Conservation (phyloP, 1,140 invertebrate genomes). For the Protaetia brevitarsis region DNA sequence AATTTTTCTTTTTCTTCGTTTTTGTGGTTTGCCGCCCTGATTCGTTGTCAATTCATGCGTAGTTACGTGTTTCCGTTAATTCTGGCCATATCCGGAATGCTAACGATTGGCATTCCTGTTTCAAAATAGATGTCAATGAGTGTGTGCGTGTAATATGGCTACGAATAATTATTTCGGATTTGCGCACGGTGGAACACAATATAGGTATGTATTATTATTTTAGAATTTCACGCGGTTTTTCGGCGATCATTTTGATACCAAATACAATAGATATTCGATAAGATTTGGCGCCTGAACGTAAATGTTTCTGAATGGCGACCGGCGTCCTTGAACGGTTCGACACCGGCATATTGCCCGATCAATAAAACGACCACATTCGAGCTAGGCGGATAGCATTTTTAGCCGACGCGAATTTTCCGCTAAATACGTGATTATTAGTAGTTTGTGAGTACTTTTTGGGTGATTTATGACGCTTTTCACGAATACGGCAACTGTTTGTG, state of each 20-base stretch:
- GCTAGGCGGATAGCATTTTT: slow-evolving; percentile 40
- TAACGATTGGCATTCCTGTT: slow-evolving; percentile 21
- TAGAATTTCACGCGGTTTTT: neutral
- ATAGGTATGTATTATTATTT: slow-evolving; percentile 63
- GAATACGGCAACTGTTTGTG: neutral
- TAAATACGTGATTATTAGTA: neutral
- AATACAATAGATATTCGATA: neutral
- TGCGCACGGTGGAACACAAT: slow-evolving; percentile 86
- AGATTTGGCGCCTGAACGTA: neutral
- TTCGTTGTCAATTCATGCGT: neutral
- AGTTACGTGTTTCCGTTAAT: neutral
- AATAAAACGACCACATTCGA: slow-evolving; percentile 26
- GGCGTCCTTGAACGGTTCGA: slow-evolving; percentile 44
- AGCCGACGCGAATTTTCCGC: neutral
- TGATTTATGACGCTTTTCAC: slow-evolving; percentile 4
- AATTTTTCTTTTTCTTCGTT: neutral
- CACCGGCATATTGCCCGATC: slow-evolving; percentile 40
- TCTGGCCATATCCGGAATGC: neutral
- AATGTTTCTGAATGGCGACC: slow-evolving; percentile 19
- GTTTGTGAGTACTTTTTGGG: slow-evolving; percentile 15
- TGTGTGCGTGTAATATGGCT: slow-evolving; percentile 60
- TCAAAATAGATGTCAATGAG: slow-evolving; percentile 23
- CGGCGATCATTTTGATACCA: neutral
- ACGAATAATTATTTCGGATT: slow-evolving; percentile 92
- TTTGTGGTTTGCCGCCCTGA: neutral